Percentiles rank a stretch among this genome's conserved stretches.
phyloP scores from a whole-genome alignment of 1,140 invertebrate genomes.

The Adelges cooleyi region DNA sequence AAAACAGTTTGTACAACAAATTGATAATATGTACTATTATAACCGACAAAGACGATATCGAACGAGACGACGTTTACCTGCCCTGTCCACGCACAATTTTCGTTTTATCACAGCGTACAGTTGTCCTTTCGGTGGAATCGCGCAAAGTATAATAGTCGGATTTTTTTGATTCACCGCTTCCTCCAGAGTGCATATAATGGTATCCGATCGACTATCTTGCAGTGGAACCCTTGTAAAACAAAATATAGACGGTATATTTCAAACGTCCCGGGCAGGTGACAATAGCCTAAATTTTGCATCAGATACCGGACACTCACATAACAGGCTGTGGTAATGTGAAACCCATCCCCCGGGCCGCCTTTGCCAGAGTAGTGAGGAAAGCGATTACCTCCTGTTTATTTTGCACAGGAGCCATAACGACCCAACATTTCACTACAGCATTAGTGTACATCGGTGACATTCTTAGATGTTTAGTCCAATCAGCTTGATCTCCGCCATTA shows the following conservation, averaged over 20 bases:
- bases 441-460: background rate
- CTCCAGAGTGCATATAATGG: background rate
- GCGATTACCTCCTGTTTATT: background rate
- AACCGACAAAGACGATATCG: too few relatives aligned
- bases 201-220: background rate
- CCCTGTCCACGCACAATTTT: conserved; percentile 62
- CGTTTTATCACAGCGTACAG: conserved; percentile 74
- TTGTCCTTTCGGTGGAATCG: conserved; percentile 41
- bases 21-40: too few relatives aligned
- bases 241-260: background rate
- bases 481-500: conserved; percentile 41
- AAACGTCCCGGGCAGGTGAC: too few relatives aligned
- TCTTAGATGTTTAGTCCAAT: conserved; percentile 47
- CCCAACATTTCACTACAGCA: background rate
- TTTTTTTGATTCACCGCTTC: background rate
- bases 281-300: background rate
- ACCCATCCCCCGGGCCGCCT: background rate
- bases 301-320: conserved; percentile 15
- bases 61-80: too few relatives aligned
- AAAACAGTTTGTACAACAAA: too few relatives aligned
- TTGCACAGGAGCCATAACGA: background rate
- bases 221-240: conserved; percentile 11
- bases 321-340: background rate
- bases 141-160: conserved; percentile 10
- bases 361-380: background rate